Conservation (phyloP, 2,113 vertebrate genomes). For the Coracopsis vasa region DNA sequence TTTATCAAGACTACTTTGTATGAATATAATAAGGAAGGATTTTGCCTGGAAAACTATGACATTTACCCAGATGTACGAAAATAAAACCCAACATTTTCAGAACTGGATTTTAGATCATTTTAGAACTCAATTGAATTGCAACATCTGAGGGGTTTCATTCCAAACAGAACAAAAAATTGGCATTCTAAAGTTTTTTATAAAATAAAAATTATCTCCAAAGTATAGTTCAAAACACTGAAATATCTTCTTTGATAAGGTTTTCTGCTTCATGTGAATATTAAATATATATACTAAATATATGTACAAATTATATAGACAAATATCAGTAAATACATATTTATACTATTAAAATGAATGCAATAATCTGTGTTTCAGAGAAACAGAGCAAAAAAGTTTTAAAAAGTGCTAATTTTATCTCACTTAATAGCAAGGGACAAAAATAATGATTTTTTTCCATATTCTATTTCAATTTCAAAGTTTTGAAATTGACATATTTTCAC, state of each 20-base stretch:
- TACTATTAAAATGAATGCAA: not conserved
- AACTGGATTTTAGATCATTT: not conserved
- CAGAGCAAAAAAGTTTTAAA: not conserved
- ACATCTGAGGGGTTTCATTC: not conserved
- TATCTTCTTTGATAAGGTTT: not conserved
- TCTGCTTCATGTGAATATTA: not conserved
- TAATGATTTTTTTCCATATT: not conserved
- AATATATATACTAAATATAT: not conserved
- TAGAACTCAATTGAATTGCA: not conserved
- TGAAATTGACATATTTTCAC: not conserved
- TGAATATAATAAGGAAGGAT: not conserved
- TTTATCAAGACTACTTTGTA: not conserved
- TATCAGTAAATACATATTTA: not conserved
- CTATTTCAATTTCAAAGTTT: not conserved
- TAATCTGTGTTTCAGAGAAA: not conserved
- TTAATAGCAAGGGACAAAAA: not conserved
- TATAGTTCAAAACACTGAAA: not conserved
- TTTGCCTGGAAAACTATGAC: not conserved
- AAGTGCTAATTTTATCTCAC: not conserved
- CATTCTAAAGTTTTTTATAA: not conserved
- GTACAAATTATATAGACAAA: not conserved
- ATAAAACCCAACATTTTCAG: accelerated
- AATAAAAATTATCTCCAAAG: not conserved
- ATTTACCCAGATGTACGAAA: not conserved
- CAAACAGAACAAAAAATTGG: not conserved